These are phyloP conservation scores for Helostoma temminkii DNA, from an alignment of 2,797 vertebrate genomes.

Conservation along the genomic window DNA sequence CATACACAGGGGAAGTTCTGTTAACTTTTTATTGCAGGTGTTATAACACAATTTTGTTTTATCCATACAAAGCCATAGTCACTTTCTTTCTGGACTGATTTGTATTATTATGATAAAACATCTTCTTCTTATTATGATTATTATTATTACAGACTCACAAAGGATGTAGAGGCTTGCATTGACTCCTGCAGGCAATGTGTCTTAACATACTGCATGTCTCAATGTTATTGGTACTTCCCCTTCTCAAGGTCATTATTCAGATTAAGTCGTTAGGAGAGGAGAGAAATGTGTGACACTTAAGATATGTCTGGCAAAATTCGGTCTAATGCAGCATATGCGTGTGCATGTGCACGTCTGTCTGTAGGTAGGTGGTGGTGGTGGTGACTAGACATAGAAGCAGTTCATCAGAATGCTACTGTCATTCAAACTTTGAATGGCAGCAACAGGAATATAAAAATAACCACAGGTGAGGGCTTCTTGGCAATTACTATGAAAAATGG, in stretches of 20 bases:
- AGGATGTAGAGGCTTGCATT: constrained; percentile 3
- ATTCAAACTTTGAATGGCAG: constrained; percentile 73
- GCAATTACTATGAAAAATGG: constrained; percentile 59
- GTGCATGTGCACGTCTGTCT: constrained; percentile 22
- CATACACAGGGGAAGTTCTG: too few species aligned
- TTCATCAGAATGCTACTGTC: constrained; percentile 63
- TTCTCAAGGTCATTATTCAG: constrained; percentile 53
- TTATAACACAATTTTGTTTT: too few species aligned
- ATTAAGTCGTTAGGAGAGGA: constrained; percentile 48
- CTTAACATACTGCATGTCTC: constrained; percentile 32
- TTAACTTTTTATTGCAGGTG: too few species aligned
- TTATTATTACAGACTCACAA: constrained; percentile 15
- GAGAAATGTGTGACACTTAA: constrained; percentile 35
- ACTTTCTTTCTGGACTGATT: too few species aligned
- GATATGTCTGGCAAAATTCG: constrained; percentile 28
- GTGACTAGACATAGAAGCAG: constrained; percentile 37
- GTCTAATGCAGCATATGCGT: constrained; percentile 33
- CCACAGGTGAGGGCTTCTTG: constrained; percentile 58
- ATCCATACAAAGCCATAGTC: too few species aligned
- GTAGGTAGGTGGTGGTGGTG: constrained; percentile 15
- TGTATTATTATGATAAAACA: too few species aligned
- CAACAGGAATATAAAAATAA: constrained; percentile 57
- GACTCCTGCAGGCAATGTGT: constrained; percentile 6
- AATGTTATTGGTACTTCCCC: constrained; percentile 31
- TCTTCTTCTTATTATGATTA: too few species aligned